Evolutionary conservation across 2,113 vertebrate species (phyloP).

Genomic region (Calypte anna): DNA sequence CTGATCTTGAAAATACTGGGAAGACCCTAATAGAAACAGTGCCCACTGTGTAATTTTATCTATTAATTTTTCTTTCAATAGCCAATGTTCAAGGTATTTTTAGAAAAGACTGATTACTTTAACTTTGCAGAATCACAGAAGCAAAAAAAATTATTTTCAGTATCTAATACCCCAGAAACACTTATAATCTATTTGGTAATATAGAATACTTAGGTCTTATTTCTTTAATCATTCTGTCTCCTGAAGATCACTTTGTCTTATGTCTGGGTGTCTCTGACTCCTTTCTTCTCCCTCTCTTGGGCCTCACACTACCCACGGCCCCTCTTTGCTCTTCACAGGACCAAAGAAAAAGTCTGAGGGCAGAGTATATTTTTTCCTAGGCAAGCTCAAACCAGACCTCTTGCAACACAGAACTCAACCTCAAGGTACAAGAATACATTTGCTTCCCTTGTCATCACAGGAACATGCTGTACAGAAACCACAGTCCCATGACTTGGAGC

Average conservation of each 20-base stretch:
- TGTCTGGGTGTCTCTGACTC: background rate
- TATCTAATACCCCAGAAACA: background rate
- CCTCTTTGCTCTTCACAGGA: background rate
- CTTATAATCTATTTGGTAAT: background rate
- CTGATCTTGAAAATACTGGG: background rate
- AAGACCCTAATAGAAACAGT: background rate
- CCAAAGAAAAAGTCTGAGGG: background rate
- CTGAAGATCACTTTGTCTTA: background rate
- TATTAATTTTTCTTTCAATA: background rate
- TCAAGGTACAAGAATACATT: background rate
- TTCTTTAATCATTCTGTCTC: background rate
- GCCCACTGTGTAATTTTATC: background rate
- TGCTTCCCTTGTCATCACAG: background rate
- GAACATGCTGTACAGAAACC: constrained; percentile 46
- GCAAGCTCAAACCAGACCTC: background rate
- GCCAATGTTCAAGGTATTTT: background rate
- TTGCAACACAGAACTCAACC: constrained; percentile 22
- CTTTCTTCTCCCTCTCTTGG: background rate
- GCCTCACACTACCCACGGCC: background rate
- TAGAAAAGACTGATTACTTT: fast-evolving
- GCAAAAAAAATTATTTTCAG: background rate
- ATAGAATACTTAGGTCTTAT: background rate
- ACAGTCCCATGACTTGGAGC: constrained; percentile 26
- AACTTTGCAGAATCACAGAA: background rate
- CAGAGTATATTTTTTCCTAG: background rate